Evolutionary conservation across 2,113 vertebrate genomes (phyloP).

Genomic region (Protomyctophum bolini): DNA sequence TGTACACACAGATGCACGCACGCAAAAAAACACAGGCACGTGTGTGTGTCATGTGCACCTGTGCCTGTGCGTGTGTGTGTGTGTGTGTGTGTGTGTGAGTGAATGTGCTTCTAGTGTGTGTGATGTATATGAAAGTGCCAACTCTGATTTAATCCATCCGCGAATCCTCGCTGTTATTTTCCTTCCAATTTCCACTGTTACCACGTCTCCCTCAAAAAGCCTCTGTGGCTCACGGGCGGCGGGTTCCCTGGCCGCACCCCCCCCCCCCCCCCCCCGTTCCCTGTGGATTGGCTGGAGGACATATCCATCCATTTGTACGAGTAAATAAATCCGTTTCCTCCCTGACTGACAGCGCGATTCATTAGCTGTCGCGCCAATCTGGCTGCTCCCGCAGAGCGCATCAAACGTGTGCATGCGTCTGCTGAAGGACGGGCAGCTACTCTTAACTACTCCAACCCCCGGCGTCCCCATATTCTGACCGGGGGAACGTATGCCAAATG

Average conservation of each 20-base stretch:
- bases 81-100: no score
- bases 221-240: no score
- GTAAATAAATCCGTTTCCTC: conserved; percentile 74
- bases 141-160: conserved; percentile 33
- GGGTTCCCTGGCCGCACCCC: conserved; percentile 26
- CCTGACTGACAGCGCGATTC: conserved; percentile 71
- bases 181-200: conserved; percentile 32
- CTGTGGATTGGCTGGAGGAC: conserved; percentile 47
- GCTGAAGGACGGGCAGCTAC: not conserved
- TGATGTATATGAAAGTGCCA: not conserved
- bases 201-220: no score
- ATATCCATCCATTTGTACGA: conserved; percentile 55
- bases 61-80: not conserved
- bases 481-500: no score
- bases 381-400: conserved; percentile 57
- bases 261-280: conserved; percentile 9
- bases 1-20: no score
- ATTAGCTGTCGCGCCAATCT: conserved; percentile 64
- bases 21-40: no score
- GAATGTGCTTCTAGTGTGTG: no score
- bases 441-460: no score
- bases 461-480: no score
- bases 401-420: conserved; percentile 32
- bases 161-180: conserved; percentile 35
- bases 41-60: not conserved